These are phyloP conservation scores for Pantelozetes paolii DNA, from an alignment of 2,888 invertebrate species.

Conservation along the genomic window DNA sequence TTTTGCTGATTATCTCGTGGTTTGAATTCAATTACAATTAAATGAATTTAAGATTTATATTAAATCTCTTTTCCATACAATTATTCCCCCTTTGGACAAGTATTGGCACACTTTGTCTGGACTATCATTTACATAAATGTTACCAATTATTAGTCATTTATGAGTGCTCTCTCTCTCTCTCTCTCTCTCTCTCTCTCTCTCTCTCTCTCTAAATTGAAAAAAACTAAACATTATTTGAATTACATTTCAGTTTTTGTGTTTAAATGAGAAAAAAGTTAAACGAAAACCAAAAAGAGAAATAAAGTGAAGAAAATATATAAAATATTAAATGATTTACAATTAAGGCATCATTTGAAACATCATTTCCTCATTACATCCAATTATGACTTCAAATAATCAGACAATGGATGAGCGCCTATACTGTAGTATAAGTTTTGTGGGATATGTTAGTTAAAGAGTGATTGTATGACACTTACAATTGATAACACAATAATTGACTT, in stretches of 20 bases:
- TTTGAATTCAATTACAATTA: background rate
- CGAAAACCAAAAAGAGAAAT: background rate
- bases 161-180: slow-evolving; percentile 2
- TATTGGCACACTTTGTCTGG: no score
- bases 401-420: background rate
- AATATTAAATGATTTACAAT: slow-evolving; percentile 8
- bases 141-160: background rate
- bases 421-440: background rate
- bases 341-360: no score
- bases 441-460: background rate
- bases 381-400: slow-evolving; percentile 17
- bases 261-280: background rate
- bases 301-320: background rate
- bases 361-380: slow-evolving; percentile 25
- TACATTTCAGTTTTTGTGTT: no score
- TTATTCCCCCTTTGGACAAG: no score
- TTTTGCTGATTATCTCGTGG: slow-evolving; percentile 19
- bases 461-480: slow-evolving; percentile 24
- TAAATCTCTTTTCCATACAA: no score
- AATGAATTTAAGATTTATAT: background rate
- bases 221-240: no score
- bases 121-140: background rate
- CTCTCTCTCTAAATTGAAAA: no score
- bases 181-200: slow-evolving; percentile 32
- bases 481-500: background rate